These are phyloP conservation scores for Brachypodius melanocephalos DNA, from an alignment of 2,113 vertebrate species.

Conservation along the genomic window DNA sequence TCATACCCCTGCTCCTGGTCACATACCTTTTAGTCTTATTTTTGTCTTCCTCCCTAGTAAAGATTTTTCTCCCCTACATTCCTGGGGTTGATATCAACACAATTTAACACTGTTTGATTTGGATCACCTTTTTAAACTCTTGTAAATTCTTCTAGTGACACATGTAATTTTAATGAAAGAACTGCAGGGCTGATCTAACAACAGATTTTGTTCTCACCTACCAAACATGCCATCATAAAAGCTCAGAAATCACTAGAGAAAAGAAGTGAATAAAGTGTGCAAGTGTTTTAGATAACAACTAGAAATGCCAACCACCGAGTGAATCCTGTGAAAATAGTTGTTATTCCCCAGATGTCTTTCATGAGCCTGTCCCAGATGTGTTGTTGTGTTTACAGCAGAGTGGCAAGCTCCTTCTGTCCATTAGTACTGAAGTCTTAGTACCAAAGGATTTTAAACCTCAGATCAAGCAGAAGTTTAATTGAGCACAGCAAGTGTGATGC, in stretches of 20 bases:
- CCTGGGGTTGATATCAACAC: neutral
- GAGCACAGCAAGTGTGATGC: neutral
- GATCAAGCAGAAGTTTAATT: conserved; percentile 18
- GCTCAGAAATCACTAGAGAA: neutral
- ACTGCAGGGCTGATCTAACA: neutral
- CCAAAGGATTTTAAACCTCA: neutral
- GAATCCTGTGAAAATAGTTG: neutral
- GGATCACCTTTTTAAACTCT: neutral
- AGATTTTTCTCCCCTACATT: neutral
- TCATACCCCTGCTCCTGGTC: neutral
- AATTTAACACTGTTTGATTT: neutral
- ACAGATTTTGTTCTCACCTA: neutral
- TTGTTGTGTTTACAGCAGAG: neutral
- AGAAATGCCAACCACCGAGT: neutral
- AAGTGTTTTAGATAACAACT: neutral
- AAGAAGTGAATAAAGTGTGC: neutral
- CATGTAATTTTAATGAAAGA: neutral
- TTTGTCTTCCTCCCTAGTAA: neutral
- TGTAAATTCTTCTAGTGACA: neutral
- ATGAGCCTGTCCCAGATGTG: neutral
- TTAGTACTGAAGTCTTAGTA: neutral
- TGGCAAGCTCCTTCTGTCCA: neutral
- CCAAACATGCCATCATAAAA: neutral
- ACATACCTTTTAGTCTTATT: neutral
- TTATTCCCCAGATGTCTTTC: conserved; percentile 1